Conservation (phyloP, 2,888 invertebrate genomes). For the Luffia ferchaultella region DNA sequence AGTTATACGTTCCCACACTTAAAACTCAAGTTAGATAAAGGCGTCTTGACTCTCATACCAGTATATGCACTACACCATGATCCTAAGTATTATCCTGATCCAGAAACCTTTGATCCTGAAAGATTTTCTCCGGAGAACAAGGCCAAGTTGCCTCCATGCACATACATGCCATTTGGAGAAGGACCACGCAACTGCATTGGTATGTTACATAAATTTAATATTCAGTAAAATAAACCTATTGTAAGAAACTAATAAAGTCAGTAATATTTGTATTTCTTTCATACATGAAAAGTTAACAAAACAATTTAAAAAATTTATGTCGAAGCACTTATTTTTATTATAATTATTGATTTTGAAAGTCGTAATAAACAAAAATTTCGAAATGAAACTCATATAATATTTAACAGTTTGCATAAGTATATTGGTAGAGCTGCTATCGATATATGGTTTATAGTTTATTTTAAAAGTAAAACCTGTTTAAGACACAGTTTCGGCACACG, state of each 20-base stretch:
- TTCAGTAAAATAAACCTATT: background rate
- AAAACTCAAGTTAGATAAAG: conserved; percentile 11
- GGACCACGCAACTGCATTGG: conserved; percentile 12
- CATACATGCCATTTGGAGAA: conserved; percentile 12
- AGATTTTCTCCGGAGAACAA: conserved; percentile 10
- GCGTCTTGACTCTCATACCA: conserved; percentile 4
- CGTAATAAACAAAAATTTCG: too few species aligned
- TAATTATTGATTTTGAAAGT: too few species aligned
- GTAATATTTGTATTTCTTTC: background rate
- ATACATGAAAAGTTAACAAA: background rate
- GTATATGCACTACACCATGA: conserved; percentile 8
- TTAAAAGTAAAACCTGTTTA: too few species aligned
- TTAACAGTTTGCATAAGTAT: too few species aligned
- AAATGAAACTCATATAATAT: too few species aligned
- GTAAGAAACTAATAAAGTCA: background rate
- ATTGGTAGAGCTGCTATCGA: too few species aligned
- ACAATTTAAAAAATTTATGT: too few species aligned
- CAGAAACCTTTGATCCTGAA: conserved; percentile 9
- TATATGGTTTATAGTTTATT: too few species aligned
- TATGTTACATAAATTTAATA: conserved; percentile 5
- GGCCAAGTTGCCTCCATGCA: conserved; percentile 1
- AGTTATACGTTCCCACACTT: conserved; percentile 23
- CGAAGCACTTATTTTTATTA: too few species aligned
- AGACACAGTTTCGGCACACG: too few species aligned
- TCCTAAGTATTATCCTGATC: conserved; percentile 9